A percentile compares a stretch with the other conserved stretches of the same genome.
Conservation (phyloP, 2,888 invertebrate genomes). For the Crepidodera aurea region DNA sequence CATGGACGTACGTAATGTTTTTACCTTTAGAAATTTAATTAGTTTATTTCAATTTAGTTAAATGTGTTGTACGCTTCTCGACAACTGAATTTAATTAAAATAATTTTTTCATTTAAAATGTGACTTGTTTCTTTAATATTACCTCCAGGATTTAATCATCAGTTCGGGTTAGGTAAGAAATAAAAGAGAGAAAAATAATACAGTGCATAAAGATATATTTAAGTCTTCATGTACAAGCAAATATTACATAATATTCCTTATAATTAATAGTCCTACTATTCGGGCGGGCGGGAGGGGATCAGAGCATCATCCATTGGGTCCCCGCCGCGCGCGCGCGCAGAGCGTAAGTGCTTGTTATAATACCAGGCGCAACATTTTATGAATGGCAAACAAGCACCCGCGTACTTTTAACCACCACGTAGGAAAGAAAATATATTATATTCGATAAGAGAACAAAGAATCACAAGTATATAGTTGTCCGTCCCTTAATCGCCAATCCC, state of each 20-base stretch:
- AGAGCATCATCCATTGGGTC: slow-evolving; percentile 1
- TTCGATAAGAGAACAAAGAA: slow-evolving; percentile 61
- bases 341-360: slow-evolving; percentile 54
- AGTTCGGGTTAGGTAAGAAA: background rate
- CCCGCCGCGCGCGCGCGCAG: background rate
- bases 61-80: too few species aligned
- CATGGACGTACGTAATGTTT: too few species aligned
- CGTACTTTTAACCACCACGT: slow-evolving; percentile 53
- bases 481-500: slow-evolving; percentile 61
- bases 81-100: too few species aligned
- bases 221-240: slow-evolving; percentile 80
- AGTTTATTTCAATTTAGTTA: too few species aligned
- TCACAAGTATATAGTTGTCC: slow-evolving; percentile 59
- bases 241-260: slow-evolving; percentile 71
- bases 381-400: slow-evolving; percentile 55
- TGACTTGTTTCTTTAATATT: too few species aligned
- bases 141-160: too few species aligned
- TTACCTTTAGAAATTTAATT: too few species aligned
- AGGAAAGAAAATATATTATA: slow-evolving; percentile 56
- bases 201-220: slow-evolving; percentile 81
- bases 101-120: too few species aligned
- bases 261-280: slow-evolving; percentile 62
- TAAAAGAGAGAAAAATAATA: slow-evolving; percentile 43
- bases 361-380: slow-evolving; percentile 46
- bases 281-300: slow-evolving; percentile 50